Evolutionary conservation across 2,797 vertebrate genomes (phyloP).

Genomic region (Trichosurus vulpecula): DNA sequence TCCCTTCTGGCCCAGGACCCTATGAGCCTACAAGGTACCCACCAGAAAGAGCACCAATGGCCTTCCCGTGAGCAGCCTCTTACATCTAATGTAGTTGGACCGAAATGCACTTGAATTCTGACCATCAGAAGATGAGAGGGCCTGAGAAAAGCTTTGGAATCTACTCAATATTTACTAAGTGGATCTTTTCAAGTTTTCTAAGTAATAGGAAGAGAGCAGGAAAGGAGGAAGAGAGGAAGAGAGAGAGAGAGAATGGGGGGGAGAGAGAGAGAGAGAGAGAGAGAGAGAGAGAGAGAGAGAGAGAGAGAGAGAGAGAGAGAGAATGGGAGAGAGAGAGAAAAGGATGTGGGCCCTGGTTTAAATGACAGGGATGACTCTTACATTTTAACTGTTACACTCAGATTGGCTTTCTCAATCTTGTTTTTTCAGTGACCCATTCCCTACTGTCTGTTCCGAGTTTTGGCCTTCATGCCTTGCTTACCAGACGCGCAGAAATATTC

Average conservation of each 20-base stretch:
- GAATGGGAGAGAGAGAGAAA: background rate
- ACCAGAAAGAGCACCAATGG: background rate
- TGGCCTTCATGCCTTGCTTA: conserved; percentile 79
- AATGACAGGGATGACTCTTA: background rate
- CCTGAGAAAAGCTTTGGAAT: background rate
- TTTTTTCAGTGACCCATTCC: background rate
- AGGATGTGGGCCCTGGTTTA: background rate
- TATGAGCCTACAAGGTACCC: background rate
- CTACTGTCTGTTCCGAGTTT: background rate
- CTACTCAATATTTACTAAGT: background rate
- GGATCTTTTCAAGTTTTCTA: conserved; percentile 15
- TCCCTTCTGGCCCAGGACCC: background rate
- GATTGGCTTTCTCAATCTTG: background rate
- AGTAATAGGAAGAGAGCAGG: conserved; percentile 5
- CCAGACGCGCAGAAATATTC: conserved; percentile 93
- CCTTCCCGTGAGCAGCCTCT: background rate
- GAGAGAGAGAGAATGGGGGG: background rate
- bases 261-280: background rate
- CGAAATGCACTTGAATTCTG: background rate
- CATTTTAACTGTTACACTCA: background rate
- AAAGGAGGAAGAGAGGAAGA: conserved; percentile 1
- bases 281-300: too few species aligned
- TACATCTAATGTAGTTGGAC: background rate
- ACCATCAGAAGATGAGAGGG: background rate
- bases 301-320: too few species aligned